Conservation (phyloP, 1,140 invertebrate species). For the Brachionus calyciflorus region DNA sequence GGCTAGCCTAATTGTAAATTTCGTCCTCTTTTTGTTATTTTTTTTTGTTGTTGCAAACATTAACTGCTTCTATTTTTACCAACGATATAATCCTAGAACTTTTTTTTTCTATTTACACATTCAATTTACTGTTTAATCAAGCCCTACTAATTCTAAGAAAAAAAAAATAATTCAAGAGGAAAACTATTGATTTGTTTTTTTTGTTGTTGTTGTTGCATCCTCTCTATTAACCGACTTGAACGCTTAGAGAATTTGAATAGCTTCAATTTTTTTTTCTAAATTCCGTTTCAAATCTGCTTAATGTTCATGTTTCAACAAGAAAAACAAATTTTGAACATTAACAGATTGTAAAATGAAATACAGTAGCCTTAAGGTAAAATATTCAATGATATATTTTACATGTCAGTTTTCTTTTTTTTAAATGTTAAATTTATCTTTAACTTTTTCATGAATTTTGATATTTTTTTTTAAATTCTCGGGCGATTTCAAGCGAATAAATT, state of each 20-base stretch:
- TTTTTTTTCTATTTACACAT: background rate
- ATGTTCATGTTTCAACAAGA: background rate
- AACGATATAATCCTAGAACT: too few species aligned
- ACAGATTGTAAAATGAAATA: background rate
- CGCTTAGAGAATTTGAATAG: too few species aligned
- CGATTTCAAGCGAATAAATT: background rate
- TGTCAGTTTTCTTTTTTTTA: too few species aligned
- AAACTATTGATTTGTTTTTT: background rate
- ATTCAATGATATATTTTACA: background rate
- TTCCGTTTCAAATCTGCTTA: background rate
- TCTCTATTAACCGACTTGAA: background rate
- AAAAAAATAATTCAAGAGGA: background rate
- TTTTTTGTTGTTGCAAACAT: too few species aligned
- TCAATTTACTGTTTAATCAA: slow-evolving; percentile 18
- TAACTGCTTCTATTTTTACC: too few species aligned
- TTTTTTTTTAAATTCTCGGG: too few species aligned
- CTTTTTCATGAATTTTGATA: too few species aligned
- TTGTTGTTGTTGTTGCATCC: too few species aligned
- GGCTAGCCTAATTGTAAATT: slow-evolving; percentile 18
- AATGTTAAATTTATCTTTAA: too few species aligned
- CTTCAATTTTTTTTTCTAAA: too few species aligned
- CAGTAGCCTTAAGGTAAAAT: background rate
- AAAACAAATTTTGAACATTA: slow-evolving; percentile 7
- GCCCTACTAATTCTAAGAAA: slow-evolving; percentile 19
- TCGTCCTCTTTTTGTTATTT: background rate